Percentiles rank a stretch among this genome's conserved stretches.
phyloP scores from a whole-genome alignment of 2,888 invertebrate genomes.

The Melinaea marsaeus region DNA sequence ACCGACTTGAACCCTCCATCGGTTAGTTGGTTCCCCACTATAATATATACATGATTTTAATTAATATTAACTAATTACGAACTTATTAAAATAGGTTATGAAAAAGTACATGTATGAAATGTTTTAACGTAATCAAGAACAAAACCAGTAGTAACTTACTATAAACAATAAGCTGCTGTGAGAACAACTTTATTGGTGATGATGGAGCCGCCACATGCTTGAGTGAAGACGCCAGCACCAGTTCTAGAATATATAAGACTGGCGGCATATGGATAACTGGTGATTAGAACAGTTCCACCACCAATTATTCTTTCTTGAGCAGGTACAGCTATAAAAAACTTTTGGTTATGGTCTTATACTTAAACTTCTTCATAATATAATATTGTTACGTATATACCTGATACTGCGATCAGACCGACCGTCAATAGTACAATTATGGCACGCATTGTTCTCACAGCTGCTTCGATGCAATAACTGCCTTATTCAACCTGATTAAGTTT shows the following conservation, averaged over 20 bases:
- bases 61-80: background rate
- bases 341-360: background rate
- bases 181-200: constrained; percentile 30
- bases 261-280: constrained; percentile 41
- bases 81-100: no score
- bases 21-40: constrained; percentile 36
- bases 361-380: background rate
- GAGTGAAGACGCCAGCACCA: constrained; percentile 22
- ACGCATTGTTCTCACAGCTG: background rate
- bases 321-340: constrained; percentile 28
- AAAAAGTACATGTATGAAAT: no score
- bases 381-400: background rate
- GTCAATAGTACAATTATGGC: background rate
- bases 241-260: constrained; percentile 37
- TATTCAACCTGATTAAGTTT: background rate
- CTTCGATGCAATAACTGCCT: no score
- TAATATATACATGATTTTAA: constrained; percentile 13
- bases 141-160: constrained; percentile 27
- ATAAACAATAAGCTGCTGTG: constrained; percentile 33
- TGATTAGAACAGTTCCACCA: constrained; percentile 26
- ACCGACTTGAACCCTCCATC: constrained; percentile 43
- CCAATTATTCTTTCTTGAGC: constrained; percentile 33
- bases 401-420: background rate
- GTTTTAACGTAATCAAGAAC: constrained; percentile 17
- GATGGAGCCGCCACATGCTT: constrained; percentile 33